Percentiles rank a stretch among this genome's conserved stretches.
Evolutionary conservation across 2,113 vertebrate genomes (phyloP).

Genomic region (Andinoacara biseriatus): DNA sequence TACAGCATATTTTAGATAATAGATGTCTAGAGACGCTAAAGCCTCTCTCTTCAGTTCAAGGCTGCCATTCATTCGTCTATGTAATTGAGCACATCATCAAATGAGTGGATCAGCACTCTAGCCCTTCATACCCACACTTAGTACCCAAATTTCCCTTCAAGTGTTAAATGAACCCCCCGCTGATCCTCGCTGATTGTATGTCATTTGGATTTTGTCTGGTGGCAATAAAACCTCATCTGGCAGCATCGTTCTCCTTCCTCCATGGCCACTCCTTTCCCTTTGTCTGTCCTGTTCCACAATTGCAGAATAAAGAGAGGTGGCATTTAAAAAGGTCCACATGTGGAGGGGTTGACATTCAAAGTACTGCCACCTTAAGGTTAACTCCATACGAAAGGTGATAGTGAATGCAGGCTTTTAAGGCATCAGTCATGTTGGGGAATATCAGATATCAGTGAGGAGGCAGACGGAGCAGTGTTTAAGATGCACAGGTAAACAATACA

Average conservation of each 20-base stretch:
- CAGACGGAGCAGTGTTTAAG: constrained; percentile 21
- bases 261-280: constrained; percentile 29
- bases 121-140: constrained; percentile 59
- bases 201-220: constrained; percentile 63
- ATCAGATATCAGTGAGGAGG: constrained; percentile 41
- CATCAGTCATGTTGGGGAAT: constrained; percentile 58
- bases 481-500: constrained; percentile 58
- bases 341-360: constrained; percentile 79
- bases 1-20: background rate
- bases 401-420: constrained; percentile 64
- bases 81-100: constrained; percentile 65
- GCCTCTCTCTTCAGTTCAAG: constrained; percentile 8
- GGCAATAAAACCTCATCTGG: constrained; percentile 49
- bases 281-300: constrained; percentile 68
- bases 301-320: constrained; percentile 74
- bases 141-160: constrained; percentile 54
- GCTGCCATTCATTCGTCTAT: constrained; percentile 53
- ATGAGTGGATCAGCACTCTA: constrained; percentile 53
- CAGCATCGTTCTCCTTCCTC: constrained; percentile 24
- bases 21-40: constrained; percentile 5
- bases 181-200: constrained; percentile 62
- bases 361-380: constrained; percentile 78
- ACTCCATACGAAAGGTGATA: constrained; percentile 67
- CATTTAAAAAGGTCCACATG: constrained; percentile 80
- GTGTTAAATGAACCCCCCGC: constrained; percentile 70